These are phyloP conservation scores for Sapayoa aenigma DNA, from an alignment of 2,113 vertebrate genomes.

Conservation along the genomic window DNA sequence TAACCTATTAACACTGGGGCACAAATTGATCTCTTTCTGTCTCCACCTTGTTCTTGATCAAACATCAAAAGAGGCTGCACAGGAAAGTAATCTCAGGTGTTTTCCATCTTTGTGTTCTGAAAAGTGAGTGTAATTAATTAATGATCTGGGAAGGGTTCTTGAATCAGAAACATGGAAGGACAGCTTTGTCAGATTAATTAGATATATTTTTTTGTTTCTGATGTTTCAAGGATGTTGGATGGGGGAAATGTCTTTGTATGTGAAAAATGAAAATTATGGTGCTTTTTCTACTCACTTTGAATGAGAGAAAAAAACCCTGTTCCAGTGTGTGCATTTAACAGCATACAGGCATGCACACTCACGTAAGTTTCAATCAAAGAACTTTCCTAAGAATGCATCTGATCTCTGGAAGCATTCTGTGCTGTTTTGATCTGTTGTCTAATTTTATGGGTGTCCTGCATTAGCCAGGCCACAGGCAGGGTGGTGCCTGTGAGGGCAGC, in stretches of 20 bases:
- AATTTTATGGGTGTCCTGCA: not conserved
- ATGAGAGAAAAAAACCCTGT: not conserved
- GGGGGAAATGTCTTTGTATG: not conserved
- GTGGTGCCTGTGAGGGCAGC: not conserved
- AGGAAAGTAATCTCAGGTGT: not conserved
- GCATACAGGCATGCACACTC: fast-evolving
- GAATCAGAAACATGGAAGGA: not conserved
- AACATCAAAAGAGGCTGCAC: not conserved
- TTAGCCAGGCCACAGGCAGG: not conserved
- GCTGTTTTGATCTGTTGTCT: not conserved
- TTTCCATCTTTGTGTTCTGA: not conserved
- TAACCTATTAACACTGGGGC: not conserved
- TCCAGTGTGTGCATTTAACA: not conserved
- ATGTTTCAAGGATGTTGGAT: not conserved
- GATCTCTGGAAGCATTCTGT: not conserved
- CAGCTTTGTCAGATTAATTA: not conserved
- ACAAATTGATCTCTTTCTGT: not conserved
- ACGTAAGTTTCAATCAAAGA: not conserved
- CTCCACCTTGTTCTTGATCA: not conserved
- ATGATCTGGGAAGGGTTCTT: not conserved
- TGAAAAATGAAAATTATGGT: not conserved
- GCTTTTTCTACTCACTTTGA: not conserved
- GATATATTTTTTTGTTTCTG: not conserved
- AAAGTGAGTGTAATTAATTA: not conserved
- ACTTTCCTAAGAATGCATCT: not conserved